Base-by-base conservation (phyloP, 2,113 vertebrate genomes). In the Labeo catla region DNA sequence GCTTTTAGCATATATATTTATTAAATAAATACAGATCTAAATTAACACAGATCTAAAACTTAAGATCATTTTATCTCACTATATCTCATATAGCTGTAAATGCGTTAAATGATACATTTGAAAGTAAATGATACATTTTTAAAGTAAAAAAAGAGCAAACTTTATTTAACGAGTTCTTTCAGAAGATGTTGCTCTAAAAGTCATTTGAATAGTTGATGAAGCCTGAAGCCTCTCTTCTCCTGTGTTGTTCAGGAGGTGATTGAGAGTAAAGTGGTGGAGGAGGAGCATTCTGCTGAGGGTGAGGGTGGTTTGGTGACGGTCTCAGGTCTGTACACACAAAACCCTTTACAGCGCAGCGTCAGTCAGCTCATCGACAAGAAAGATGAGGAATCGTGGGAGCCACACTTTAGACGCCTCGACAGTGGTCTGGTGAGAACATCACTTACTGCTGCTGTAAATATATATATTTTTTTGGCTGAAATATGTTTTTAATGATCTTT, bases 291-390 rank as follows among this genome's bases (percentile, higher is more conserved):
- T 0, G 92, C 94, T 0, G 78, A 84, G 0, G 95, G 93, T 9
- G 93, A 92, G 10, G 89, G 66, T 12, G 93, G 93, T 13, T 88
- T 87, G 83, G 89, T 76, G n/a, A 93, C 94, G 0, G 70, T 93
- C 2, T 91, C 95, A 0, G 91, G 66, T 73, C 92, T 0, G 86
- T 94, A 0, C 90, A 91, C 6, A 88, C 94, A 91, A n/a, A 94
- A 91, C 76, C 94, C 95, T 6, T 94, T 99, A n/a, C 96, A 95
- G 8, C 96, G 95, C 80, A 99, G 98, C 2, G 94, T 97, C 91
- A 99, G 98, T 88, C 98, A 98, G 88, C 91, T 98, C 88, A 94
- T 97, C 15, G 96, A 97, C 86, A 96, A 95, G 86, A 98, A 97
- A 0, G 93, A 96, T 0, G 91, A 95, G 0, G 93, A 84, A 6